These are phyloP conservation scores for Chiloscyllium plagiosum DNA, from an alignment of 2,113 vertebrate genomes.

Conservation along the genomic window DNA sequence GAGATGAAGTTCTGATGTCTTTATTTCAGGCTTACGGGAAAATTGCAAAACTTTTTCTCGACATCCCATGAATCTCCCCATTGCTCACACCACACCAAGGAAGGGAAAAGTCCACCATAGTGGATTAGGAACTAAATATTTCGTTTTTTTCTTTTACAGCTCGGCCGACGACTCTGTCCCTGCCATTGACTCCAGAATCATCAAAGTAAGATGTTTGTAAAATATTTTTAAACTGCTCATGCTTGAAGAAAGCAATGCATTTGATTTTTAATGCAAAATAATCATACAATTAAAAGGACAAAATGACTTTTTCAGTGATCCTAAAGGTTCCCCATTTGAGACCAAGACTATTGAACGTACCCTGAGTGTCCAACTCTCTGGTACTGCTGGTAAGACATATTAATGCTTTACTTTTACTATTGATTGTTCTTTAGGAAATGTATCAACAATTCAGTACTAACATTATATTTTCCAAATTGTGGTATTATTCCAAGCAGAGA, in stretches of 20 bases:
- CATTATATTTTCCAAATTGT: background rate
- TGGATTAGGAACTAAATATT: slow-evolving; percentile 38
- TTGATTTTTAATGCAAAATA: background rate
- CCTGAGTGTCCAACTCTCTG: slow-evolving; percentile 99
- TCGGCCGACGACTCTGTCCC: slow-evolving; percentile 98
- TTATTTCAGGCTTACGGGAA: too few species aligned
- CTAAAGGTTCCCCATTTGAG: slow-evolving; percentile 99
- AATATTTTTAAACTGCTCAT: slow-evolving; percentile 1
- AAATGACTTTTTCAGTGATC: slow-evolving; percentile 90
- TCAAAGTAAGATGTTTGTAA: slow-evolving; percentile 95
- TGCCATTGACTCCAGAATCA: slow-evolving; percentile 99
- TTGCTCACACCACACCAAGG: too few species aligned
- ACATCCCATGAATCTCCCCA: too few species aligned
- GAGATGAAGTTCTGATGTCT: too few species aligned
- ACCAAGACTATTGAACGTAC: slow-evolving; percentile 99
- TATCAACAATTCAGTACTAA: background rate
- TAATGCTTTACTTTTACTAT: background rate
- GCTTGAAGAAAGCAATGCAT: slow-evolving; percentile 8
- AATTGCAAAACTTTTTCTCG: too few species aligned
- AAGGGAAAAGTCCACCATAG: too few species aligned
- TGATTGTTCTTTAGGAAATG: background rate
- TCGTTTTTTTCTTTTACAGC: slow-evolving; percentile 79
- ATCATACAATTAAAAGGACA: slow-evolving; percentile 17
- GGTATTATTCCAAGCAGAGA: background rate
- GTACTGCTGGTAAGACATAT: slow-evolving; percentile 91